Evolutionary conservation across 2,113 vertebrate species (phyloP).

Genomic region (Isichthys henryi): DNA sequence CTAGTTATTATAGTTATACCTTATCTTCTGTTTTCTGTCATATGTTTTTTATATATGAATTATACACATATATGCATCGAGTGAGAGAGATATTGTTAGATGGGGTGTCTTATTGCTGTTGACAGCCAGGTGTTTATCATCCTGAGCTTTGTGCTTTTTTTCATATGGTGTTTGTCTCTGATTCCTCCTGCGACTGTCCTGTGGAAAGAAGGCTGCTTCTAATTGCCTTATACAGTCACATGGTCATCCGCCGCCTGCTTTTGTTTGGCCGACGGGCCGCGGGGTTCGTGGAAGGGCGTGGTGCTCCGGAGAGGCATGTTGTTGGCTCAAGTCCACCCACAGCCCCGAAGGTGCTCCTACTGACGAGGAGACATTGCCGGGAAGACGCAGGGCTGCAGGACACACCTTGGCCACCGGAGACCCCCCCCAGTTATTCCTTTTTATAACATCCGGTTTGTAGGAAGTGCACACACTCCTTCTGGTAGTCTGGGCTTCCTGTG

Average conservation of each 20-base stretch:
- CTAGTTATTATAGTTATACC: neutral
- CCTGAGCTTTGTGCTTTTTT: neutral
- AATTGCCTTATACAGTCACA: neutral
- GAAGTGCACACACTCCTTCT: neutral
- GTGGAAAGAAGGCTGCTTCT: neutral
- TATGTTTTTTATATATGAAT: neutral
- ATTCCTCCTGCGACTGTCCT: neutral
- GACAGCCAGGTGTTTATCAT: neutral
- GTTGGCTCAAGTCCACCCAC: neutral
- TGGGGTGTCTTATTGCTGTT: neutral
- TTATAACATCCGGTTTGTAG: neutral
- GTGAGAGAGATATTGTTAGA: neutral
- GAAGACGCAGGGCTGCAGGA: neutral
- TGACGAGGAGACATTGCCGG: neutral
- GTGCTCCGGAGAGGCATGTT: neutral
- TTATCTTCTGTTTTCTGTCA: neutral
- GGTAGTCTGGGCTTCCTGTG: neutral
- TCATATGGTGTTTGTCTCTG: neutral
- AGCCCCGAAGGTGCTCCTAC: neutral
- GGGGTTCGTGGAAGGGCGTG: neutral
- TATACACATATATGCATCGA: neutral
- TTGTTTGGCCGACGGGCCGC: neutral
- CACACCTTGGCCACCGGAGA: neutral
- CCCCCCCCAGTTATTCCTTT: neutral
- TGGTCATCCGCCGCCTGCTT: neutral